Evolutionary conservation across 2,113 vertebrate species (phyloP).

Genomic region (Melospiza georgiana): DNA sequence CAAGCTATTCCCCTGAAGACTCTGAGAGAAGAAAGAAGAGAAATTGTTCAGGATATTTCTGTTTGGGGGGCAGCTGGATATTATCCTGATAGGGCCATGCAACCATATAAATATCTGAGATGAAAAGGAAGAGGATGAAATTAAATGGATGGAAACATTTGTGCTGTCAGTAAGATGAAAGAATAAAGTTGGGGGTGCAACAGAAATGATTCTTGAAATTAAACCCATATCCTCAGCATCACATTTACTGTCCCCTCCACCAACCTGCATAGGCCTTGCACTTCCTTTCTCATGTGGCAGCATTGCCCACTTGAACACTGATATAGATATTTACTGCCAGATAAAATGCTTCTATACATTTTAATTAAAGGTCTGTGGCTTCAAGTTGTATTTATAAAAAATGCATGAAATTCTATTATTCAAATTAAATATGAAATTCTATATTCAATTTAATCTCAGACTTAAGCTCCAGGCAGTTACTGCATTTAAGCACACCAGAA

Average conservation of each 20-base stretch:
- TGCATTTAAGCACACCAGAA: not conserved
- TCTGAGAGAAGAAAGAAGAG: not conserved
- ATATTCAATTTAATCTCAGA: not conserved
- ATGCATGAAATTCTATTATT: not conserved
- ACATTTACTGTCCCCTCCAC: not conserved
- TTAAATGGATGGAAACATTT: conserved; percentile 13
- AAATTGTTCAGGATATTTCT: conserved; percentile 26
- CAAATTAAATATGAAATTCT: too few species aligned
- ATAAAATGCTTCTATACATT: not conserved
- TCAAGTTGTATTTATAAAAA: not conserved
- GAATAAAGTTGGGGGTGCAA: conserved; percentile 17
- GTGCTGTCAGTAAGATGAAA: not conserved
- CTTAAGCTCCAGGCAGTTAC: not conserved
- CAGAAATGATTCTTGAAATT: conserved; percentile 7
- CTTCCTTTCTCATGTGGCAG: not conserved
- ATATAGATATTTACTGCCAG: not conserved
- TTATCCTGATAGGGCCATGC: not conserved
- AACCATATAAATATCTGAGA: conserved; percentile 16
- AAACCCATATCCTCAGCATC: not conserved
- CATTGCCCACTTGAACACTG: not conserved
- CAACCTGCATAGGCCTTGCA: not conserved
- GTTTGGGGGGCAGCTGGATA: not conserved
- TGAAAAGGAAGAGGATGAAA: conserved; percentile 17
- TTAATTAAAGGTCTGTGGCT: not conserved
- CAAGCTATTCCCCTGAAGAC: not conserved